Evolutionary conservation across 2,113 vertebrate genomes (phyloP), one percentile per base, ranked within the genome.

Genomic region (Indicator indicator): DNA sequence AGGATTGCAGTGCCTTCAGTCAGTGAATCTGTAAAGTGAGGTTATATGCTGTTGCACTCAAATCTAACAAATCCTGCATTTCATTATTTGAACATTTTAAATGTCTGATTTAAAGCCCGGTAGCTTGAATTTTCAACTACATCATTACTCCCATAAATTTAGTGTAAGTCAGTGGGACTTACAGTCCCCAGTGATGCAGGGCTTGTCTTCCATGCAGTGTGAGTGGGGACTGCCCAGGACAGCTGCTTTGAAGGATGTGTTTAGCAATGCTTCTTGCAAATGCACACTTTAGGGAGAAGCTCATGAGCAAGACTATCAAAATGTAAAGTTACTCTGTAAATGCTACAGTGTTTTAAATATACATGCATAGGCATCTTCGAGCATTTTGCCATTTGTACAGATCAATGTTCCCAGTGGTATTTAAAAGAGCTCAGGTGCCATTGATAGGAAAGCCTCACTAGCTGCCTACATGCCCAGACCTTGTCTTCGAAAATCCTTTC

Each of bases 401-500:
- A 36, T 56, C 28, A 1, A 0, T 12, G 4, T 70, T 83, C 68
- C 13, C 55, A 54, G 38, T 74, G 20, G 5, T 63, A 13, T 77
- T 74, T 76, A 71, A 60, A 85, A 60, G 5, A 89, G 4, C n/a
- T 88, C 33, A 33, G 28, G 27, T 77, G 9, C 11, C 9, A 38
- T 27, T 81, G 65, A 38, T 21, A 56, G 58, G 52, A 74, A 75
- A 74, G 33, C 15, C 21, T 24, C 33, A 32, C 3, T 63, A 40
- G 11, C 12, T 79, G 44, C 30, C 20, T 73, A 6, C 60, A 20
- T 30, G 26, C 4, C 30, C 15, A 74, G 42, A 63, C 4, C 3
- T 75, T 87, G 26, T 65, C 23, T 93, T 95, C 58, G 68, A 73
- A 86, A 86, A 76, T 62, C 40, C 30, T 76, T 82, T 69, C 8